A percentile compares a stretch with the other conserved stretches of the same genome.
Conservation (phyloP, 2,113 vertebrate species). For the Gymnobelideus leadbeateri region DNA sequence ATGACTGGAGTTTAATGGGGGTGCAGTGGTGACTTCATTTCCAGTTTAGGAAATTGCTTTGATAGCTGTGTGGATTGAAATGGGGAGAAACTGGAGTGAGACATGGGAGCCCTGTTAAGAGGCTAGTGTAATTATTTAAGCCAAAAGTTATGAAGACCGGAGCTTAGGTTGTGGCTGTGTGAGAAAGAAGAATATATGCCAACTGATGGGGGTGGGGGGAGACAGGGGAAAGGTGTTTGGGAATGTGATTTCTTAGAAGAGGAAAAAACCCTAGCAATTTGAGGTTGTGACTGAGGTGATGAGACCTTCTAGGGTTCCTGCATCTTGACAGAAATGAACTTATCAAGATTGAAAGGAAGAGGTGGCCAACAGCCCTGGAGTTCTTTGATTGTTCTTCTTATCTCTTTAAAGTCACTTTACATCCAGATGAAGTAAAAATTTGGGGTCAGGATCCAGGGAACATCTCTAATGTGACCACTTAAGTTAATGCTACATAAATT, state of each 20-base stretch:
- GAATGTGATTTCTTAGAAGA: background rate
- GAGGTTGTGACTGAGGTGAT: background rate
- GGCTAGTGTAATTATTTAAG: background rate
- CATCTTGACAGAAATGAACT: background rate
- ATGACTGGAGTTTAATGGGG: background rate
- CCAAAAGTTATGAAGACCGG: background rate
- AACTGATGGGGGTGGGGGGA: background rate
- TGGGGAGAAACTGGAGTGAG: background rate
- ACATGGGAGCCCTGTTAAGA: background rate
- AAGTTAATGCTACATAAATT: background rate
- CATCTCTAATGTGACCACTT: slow-evolving; percentile 20
- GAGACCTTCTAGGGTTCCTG: background rate
- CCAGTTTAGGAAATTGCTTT: slow-evolving; percentile 4
- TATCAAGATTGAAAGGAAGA: background rate
- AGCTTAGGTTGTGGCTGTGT: background rate
- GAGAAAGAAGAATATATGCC: background rate
- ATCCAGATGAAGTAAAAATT: slow-evolving; percentile 39
- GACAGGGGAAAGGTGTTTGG: background rate
- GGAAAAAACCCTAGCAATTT: background rate
- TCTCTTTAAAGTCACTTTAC: slow-evolving; percentile 7
- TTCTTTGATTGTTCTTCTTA: slow-evolving; percentile 47
- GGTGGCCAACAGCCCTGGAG: background rate
- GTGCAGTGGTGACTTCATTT: background rate
- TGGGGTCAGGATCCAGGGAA: slow-evolving; percentile 63
- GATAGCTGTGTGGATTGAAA: background rate